Evolutionary conservation across 2,797 vertebrate genomes (phyloP), one percentile per base, ranked within the genome.

Genomic region (Chaetodon trifasciatus): DNA sequence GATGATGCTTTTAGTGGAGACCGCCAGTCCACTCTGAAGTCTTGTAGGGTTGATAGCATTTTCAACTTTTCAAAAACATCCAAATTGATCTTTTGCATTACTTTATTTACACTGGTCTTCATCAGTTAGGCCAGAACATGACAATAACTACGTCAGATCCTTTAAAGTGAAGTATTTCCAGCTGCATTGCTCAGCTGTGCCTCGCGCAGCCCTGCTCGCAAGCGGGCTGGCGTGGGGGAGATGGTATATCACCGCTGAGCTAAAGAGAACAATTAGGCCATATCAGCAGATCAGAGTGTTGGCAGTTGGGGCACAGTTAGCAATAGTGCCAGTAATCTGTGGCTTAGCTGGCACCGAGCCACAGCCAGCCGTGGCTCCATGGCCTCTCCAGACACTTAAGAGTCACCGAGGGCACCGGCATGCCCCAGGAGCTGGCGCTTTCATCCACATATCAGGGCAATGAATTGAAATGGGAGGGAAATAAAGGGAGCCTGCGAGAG

Each of bases 251-350:
- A 86, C 93, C 90, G 90, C 84, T 6, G 73, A 84, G 92, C 91
- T 90, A 86, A 91, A 91, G 86, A 93, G 93, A 92, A 91, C 93
- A 94, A 95, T 95, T 93, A 94, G 93, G 83, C 89, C 88, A 76
- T 94, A 95, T 94, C 89, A 90, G 88, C 82, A 77, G 90, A 92
- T 91, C 88, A 79, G 79, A 84, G 91, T 55, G 89, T 84, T 94
- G 93, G 91, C 93, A 92, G 90, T 75, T 46, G 6, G 61, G 82
- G 80, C 86, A 79, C 86, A 77, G 91, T 88, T 80, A 88, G 87
- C 86, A 87, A 88, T 88, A 91, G 92, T 68, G 67, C 70, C 87
- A 84, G 86, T 94, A 92, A 95, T 94, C 92, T 94, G 89, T 69
- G 83, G 87, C 83, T 94, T 89, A 89, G 89, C 91, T 91, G 93